Conservation (phyloP, 2,888 invertebrate species). For the Cataglyphis rosenhaueri region DNA sequence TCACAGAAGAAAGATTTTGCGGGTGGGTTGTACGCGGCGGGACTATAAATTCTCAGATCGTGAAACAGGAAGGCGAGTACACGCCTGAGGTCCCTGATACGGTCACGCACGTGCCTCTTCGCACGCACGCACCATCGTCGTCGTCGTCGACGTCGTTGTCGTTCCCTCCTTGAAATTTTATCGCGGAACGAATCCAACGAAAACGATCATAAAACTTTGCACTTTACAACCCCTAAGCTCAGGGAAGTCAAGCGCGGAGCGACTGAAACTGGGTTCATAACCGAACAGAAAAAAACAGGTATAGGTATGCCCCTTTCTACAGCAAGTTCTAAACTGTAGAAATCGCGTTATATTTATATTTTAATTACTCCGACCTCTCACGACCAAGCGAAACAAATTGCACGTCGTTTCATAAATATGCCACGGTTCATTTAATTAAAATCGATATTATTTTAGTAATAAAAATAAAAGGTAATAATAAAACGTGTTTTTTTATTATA, state of each 20-base stretch:
- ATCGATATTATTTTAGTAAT: conserved; percentile 20
- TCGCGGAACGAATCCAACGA: conserved; percentile 61
- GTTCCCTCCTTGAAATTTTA: conserved; percentile 54
- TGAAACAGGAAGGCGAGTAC: conserved; percentile 55
- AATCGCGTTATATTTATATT: conserved; percentile 30
- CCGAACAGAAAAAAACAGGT: conserved; percentile 30
- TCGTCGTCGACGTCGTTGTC: conserved; percentile 15
- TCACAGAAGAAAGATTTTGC: conserved; percentile 17
- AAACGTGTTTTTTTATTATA: not conserved
- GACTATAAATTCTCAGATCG: conserved; percentile 61
- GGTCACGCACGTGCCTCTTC: conserved; percentile 62
- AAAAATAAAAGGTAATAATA: not conserved
- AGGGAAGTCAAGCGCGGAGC: conserved; percentile 38
- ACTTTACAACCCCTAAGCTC: conserved; percentile 57
- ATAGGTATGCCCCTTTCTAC: not conserved
- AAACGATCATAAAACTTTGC: conserved; percentile 58
- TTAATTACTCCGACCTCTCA: conserved; percentile 53
- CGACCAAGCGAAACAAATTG: conserved; percentile 18
- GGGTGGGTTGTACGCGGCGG: conserved; percentile 21
- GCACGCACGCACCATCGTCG: conserved; percentile 39
- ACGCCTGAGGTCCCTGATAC: conserved; percentile 51
- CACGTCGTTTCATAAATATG: conserved; percentile 10
- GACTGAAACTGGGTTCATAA: conserved; percentile 11
- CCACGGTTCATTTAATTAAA: conserved; percentile 26
- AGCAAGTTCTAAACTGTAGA: conserved; percentile 40